Base-by-base conservation (phyloP, 2,888 invertebrate genomes). In the Stenchaetothrips biformis region DNA sequence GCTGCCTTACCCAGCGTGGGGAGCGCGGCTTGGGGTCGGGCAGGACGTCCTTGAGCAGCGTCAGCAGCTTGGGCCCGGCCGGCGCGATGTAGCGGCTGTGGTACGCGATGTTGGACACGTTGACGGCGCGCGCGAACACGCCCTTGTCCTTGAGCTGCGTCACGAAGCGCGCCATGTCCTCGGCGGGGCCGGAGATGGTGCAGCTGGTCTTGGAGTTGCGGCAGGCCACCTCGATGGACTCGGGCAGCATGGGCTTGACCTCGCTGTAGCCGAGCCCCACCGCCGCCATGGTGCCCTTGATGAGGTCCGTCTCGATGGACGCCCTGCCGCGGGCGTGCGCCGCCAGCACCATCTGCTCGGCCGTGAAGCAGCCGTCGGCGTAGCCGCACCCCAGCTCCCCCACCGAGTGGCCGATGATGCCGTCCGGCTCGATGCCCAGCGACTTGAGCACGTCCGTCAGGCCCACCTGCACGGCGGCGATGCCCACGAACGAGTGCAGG, bases 401-500 rank as follows among this genome's bases (percentile, higher is more conserved):
- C 1, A 90, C 90, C 47, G 90, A 90, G 86, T 92, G 91, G 83
- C 93, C 95, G 82, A 95, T 91, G 83, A 94, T 92, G 49, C 92
- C 92, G 86, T 94, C 94, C 13, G 94, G 92, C 79, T 88, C 87
- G 53, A 95, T 87, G 18, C 92, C 92, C 27, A 91, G 85, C 7
- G 86, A 87, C 79, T 86, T 87, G 78, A 95, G 87, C 7, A 93
- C 86, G 85, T 95, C 94, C 74, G 89, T 89, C 59, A 91, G 85
- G 9, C 88, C 90, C 83, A 93, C 92, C 89, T 91, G 98, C 86
- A 98, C 93, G 80, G 98, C 95, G 53, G 97, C 97, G 86, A 98
- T 98, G 9, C 94, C 93, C 48, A 97, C 92, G 88, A 98, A 98
- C 0, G 95, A 95, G 86, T 94, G 92, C 81, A 96, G 87, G 74